These are phyloP conservation scores for Hofmannophila pseudospretella DNA, from an alignment of 2,888 invertebrate genomes.

Conservation along the genomic window DNA sequence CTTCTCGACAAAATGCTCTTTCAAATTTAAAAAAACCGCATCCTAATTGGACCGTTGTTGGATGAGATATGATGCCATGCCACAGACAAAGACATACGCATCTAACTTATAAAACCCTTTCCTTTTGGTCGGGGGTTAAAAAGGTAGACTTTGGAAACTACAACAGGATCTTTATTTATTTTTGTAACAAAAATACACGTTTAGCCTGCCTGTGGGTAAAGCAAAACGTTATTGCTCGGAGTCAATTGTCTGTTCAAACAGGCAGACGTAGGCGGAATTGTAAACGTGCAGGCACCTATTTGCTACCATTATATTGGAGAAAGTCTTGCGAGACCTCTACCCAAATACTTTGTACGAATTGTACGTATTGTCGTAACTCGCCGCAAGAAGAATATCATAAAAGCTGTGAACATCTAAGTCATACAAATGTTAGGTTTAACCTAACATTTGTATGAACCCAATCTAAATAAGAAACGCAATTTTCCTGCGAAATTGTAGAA, in stretches of 20 bases:
- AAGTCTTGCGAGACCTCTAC: slow-evolving; percentile 24
- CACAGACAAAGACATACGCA: too few relatives aligned
- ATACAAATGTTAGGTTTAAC: slow-evolving; percentile 15
- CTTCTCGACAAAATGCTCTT: too few relatives aligned
- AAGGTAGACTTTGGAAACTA: too few relatives aligned
- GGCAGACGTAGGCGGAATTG: slow-evolving; percentile 44
- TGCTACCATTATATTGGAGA: slow-evolving; percentile 31
- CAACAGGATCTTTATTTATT: too few relatives aligned
- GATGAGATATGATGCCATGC: too few relatives aligned
- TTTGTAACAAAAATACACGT: background rate
- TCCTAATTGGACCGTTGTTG: too few relatives aligned
- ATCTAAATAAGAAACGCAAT: background rate
- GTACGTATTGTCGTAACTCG: slow-evolving; percentile 6
- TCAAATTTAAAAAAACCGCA: too few relatives aligned
- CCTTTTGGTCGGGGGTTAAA: too few relatives aligned
- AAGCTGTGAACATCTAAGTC: slow-evolving; percentile 10
- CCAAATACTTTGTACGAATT: slow-evolving; percentile 8
- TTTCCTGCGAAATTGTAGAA: background rate
- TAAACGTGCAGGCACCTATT: slow-evolving; percentile 37
- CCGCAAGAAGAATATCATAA: slow-evolving; percentile 14
- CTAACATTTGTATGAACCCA: background rate
- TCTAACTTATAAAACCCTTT: too few relatives aligned
- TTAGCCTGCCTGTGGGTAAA: slow-evolving; percentile 14
- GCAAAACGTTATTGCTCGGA: slow-evolving; percentile 45
- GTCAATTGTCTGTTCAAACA: slow-evolving; percentile 50